A percentile compares a stretch with the other conserved stretches of the same genome.
Evolutionary conservation across 2,888 invertebrate species (phyloP).

Genomic region (Pteria penguin): DNA sequence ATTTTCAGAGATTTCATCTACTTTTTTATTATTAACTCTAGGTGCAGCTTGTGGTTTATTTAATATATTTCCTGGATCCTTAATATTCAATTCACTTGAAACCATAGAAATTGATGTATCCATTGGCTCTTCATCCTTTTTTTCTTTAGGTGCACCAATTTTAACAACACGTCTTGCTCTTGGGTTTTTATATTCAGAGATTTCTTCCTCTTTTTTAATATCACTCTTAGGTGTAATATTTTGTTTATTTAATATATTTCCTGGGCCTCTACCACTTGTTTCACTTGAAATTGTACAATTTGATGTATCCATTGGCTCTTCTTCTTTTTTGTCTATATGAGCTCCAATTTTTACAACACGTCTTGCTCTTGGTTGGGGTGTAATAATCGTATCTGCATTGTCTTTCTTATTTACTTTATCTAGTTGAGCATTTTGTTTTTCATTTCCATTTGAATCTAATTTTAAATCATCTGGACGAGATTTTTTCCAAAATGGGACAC

Average conservation of each 20-base stretch:
- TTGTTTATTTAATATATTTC: background rate
- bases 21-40: background rate
- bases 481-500: background rate
- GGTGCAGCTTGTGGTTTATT: background rate
- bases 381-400: background rate
- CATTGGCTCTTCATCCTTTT: constrained; percentile 3
- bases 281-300: background rate
- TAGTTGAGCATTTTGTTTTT: constrained; percentile 2
- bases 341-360: constrained; percentile 6
- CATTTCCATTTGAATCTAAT: background rate
- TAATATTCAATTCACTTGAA: background rate
- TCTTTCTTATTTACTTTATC: background rate
- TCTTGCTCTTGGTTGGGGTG: too few species aligned
- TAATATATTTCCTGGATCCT: background rate
- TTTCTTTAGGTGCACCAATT: background rate
- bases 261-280: background rate
- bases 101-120: background rate
- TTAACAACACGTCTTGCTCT: constrained; percentile 15
- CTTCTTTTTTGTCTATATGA: background rate
- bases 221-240: background rate
- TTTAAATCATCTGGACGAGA: background rate
- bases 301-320: background rate
- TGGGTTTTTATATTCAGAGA: background rate
- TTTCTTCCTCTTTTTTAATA: background rate
- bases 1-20: background rate